Evolutionary conservation across 1,140 invertebrate species (phyloP), one percentile per base, ranked within the genome.

Genomic region (Leptonema lineaticorne): DNA sequence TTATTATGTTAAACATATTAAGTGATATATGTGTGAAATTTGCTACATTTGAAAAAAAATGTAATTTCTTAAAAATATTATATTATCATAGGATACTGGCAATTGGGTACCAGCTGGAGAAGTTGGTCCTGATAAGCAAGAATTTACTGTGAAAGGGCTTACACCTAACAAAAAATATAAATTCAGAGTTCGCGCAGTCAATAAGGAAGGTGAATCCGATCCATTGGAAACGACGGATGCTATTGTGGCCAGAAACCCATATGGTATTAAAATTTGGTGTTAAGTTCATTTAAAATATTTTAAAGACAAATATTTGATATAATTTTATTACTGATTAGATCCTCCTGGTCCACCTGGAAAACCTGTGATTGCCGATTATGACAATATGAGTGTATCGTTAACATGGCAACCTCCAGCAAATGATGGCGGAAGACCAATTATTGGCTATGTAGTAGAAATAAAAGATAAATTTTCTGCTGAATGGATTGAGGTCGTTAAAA

Each of bases 151-250:
- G 71, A 92, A 94, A 76, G 94, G 95, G 27, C 85, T 99, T 0
- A 95, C 94, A 9, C 95, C 95, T 0, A 97, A 97, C 74, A 98
- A 99, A 81, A 96, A 95, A 75, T 99, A 99, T 81, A 97, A 98
- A 81, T 97, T 99, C 84, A 86, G 97, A 48, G 97, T 99, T 0
- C 96, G 95, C 74, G 97, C 97, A 28, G 92, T 97, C 28, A 99
- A 99, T 79, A 98, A 98, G 77, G 97, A 98, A 83, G 97, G 97
- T 1, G 92, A 96, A 82, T 97, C 96, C 0, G 96, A 99, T 74
- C 95, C 97, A 24, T 81, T 98, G 46, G 93, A 96, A 78, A 95
- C 94, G 26, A 89, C 90, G 9, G 93, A 94, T 74, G 83, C 90
- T 3, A 95, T 96, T 73, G 71, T 90, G 28, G 96, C 96, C 27